phyloP scores from a whole-genome alignment of 1,140 invertebrate species.

The Calosoma granatense region DNA sequence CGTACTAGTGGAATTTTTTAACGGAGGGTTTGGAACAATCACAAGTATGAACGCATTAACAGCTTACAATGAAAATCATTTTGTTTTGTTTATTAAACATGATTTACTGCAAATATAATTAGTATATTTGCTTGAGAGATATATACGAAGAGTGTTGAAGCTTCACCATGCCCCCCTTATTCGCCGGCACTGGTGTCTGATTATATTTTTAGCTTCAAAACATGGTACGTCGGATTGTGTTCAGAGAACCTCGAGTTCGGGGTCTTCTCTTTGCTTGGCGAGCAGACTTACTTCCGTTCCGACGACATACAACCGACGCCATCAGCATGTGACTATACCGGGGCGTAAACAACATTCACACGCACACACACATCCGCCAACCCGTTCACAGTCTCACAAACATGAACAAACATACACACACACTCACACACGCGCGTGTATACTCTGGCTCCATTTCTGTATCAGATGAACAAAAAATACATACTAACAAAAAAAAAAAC shows the following conservation, averaged over 20 bases:
- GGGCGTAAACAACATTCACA: not conserved
- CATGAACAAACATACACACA: not conserved
- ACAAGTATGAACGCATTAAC: no score
- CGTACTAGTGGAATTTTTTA: no score
- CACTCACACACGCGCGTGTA: not conserved
- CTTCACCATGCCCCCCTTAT: no score
- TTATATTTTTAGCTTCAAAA: not conserved
- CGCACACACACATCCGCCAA: not conserved
- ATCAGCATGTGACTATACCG: not conserved
- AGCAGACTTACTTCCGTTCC: not conserved
- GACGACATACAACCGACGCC: not conserved
- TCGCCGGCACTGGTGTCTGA: not conserved
- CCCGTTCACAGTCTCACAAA: not conserved
- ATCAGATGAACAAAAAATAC: not conserved
- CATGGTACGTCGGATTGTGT: not conserved
- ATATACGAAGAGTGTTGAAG: no score
- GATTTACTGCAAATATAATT: no score
- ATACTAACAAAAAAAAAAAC: not conserved
- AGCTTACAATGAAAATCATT: no score
- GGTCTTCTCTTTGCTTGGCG: not conserved
- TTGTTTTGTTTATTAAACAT: no score
- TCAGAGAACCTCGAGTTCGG: not conserved
- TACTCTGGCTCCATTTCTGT: not conserved
- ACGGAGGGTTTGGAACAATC: no score
- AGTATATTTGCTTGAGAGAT: no score